Conservation (phyloP, 2,888 invertebrate species). For the Hemaris fuciformis region DNA sequence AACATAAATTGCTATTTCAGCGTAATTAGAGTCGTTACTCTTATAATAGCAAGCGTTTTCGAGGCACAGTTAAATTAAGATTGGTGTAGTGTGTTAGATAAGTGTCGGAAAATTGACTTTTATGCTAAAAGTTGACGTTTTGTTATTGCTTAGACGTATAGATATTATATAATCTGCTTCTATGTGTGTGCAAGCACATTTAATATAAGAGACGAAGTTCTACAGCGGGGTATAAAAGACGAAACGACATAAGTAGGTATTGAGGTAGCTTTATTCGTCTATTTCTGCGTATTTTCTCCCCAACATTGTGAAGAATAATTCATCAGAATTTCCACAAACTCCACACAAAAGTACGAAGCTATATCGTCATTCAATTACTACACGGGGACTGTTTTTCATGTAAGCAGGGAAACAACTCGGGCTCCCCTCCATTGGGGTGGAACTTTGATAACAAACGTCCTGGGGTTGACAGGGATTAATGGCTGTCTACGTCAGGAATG, state of each 20-base stretch:
- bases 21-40: too few species aligned
- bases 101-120: too few species aligned
- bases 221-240: not conserved
- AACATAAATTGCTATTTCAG: too few species aligned
- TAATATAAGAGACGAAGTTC: too few species aligned
- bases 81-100: too few species aligned
- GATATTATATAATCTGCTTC: too few species aligned
- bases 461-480: conserved; percentile 39
- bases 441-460: conserved; percentile 32
- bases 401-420: not conserved
- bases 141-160: too few species aligned
- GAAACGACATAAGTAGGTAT: not conserved
- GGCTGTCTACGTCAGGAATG: conserved; percentile 39
- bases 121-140: too few species aligned
- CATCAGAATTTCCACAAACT: not conserved
- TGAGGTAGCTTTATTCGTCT: not conserved
- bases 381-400: not conserved
- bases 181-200: too few species aligned
- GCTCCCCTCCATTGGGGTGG: conserved; percentile 26
- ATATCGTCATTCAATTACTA: not conserved
- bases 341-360: not conserved
- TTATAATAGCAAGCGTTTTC: too few species aligned
- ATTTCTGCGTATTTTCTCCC: not conserved
- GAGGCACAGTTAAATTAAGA: too few species aligned
- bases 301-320: not conserved